phyloP scores from a whole-genome alignment of 2,113 vertebrate genomes.

The Mystacornis crossleyi region DNA sequence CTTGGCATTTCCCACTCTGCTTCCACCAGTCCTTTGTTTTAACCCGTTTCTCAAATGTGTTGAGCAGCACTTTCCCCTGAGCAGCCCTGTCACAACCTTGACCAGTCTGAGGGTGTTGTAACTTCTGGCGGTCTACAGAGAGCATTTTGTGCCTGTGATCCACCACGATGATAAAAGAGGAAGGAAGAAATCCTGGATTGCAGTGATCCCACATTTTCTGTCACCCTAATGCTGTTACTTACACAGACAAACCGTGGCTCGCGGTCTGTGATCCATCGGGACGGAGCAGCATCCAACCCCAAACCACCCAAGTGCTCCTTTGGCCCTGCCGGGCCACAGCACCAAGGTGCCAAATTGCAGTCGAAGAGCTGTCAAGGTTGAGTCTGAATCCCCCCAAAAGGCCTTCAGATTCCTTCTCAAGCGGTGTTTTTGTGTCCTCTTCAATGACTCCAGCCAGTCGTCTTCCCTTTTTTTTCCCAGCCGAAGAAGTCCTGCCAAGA shows the following conservation, averaged over 20 bases:
- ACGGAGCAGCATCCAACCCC: neutral
- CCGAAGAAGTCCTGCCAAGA: conserved; percentile 10
- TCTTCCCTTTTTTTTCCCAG: neutral
- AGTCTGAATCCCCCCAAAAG: neutral
- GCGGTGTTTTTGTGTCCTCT: neutral
- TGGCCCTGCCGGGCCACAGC: fast-evolving
- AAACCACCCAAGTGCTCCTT: neutral
- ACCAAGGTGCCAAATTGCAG: neutral
- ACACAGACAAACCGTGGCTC: neutral
- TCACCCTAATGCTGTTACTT: neutral
- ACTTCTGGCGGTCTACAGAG: neutral
- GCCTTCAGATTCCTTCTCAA: neutral
- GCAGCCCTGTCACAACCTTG: neutral
- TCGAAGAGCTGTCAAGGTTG: neutral
- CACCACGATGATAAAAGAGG: neutral
- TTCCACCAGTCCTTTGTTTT: neutral
- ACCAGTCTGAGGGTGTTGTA: neutral
- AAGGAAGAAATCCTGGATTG: neutral
- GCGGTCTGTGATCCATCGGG: fast-evolving
- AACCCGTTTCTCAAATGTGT: neutral
- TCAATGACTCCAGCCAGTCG: neutral
- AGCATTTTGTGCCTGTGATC: neutral
- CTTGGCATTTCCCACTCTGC: neutral
- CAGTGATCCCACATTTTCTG: neutral
- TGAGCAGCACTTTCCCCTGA: neutral